Evolutionary conservation across 2,113 vertebrate species (phyloP).

Genomic region (Nothoprocta pentlandii): DNA sequence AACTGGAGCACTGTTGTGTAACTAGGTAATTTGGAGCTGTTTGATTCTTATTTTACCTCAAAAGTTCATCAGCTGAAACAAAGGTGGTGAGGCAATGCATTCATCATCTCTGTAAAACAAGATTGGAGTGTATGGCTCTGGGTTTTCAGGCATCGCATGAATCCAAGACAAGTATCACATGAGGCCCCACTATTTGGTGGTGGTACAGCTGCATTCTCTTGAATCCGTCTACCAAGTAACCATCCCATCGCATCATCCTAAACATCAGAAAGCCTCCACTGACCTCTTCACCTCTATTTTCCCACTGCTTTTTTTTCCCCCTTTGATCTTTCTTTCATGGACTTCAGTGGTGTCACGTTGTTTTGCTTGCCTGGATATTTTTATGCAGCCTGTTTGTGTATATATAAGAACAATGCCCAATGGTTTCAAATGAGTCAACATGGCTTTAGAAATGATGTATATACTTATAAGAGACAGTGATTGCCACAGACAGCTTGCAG

Average conservation of each 20-base stretch:
- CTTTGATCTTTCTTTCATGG: not conserved
- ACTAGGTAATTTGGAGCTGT: slow-evolving; percentile 27
- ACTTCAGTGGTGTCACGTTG: not conserved
- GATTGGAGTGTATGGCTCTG: not conserved
- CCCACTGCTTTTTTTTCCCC: not conserved
- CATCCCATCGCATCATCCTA: not conserved
- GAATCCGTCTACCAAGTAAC: not conserved
- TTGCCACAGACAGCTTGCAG: not conserved
- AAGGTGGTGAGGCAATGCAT: not conserved
- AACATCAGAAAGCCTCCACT: not conserved
- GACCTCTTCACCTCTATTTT: not conserved
- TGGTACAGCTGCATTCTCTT: not conserved
- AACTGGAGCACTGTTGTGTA: slow-evolving; percentile 25
- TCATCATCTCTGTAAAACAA: not conserved
- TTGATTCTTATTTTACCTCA: slow-evolving; percentile 40
- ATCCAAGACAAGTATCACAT: not conserved
- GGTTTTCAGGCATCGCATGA: not conserved
- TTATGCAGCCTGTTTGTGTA: not conserved
- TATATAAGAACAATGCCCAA: not conserved
- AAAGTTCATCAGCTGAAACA: slow-evolving; percentile 21
- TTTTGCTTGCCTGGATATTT: not conserved
- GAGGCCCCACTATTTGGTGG: not conserved
- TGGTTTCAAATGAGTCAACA: not conserved
- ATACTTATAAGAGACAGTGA: not conserved
- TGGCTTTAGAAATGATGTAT: not conserved